A percentile compares a stretch with the other conserved stretches of the same genome.
These are phyloP conservation scores for Tipula helvola DNA, from an alignment of 2,888 invertebrate genomes.

Conservation along the genomic window DNA sequence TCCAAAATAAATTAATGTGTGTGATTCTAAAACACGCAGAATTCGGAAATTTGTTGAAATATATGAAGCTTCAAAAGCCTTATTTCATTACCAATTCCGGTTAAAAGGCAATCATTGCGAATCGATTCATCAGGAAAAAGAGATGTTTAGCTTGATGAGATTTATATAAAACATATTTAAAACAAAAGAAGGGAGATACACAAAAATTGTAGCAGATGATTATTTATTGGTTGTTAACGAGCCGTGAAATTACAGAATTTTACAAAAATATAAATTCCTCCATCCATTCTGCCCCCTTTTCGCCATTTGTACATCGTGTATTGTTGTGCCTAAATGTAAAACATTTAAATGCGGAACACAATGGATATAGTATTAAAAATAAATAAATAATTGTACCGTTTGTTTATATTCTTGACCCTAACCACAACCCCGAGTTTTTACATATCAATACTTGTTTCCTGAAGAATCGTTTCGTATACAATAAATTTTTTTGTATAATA, in stretches of 20 bases:
- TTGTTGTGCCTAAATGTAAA: no score
- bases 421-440: background rate
- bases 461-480: background rate
- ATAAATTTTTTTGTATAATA: background rate
- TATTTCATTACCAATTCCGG: no score
- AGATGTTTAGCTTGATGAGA: no score
- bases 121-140: no score
- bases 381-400: background rate
- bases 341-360: background rate
- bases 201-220: background rate
- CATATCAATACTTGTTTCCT: background rate
- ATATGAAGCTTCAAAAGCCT: no score
- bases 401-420: background rate
- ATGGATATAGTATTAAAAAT: background rate
- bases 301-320: no score
- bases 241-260: background rate
- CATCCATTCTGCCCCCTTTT: background rate
- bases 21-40: no score
- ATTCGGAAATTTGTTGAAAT: no score
- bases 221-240: constrained; percentile 5
- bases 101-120: no score
- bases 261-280: background rate
- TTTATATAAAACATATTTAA: background rate
- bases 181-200: background rate
- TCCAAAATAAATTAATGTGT: no score